Evolutionary conservation across 2,888 invertebrate genomes (phyloP), one percentile per base, ranked within the genome.

Genomic region (Scaptomyza flava): DNA sequence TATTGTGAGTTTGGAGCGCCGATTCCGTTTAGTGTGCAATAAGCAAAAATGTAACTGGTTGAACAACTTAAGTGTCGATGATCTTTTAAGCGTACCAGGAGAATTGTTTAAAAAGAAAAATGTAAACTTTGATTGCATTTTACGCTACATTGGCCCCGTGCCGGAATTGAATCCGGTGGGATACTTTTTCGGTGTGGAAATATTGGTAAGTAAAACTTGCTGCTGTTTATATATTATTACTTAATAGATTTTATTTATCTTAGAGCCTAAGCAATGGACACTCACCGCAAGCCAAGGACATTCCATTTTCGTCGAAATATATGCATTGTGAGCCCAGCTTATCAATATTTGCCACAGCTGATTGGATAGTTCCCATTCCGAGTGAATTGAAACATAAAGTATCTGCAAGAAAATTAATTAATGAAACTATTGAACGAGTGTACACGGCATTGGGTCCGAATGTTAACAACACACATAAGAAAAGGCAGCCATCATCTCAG

Each of bases 111-210:
- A 82, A 31, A 74, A 57, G 27, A 63, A 77, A 31, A 50, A 63
- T 30, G 7, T 45, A 14, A 64, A 61, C 12, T 90, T 72, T 56
- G 74, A 82, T 68, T 92, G 92, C 69, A 93, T 94, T 53, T 93
- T 91, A 27, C 89, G 92, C 75, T 94, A 92, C 79, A 93, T 94
- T 78, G 94, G 94, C 34, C 89, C 91, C 51, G 93, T 94, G 54
- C 89, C 91, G 63, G 93, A 94, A 68, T 89, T 94, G 56, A 93
- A 92, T 59, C 88, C 89, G 27, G 93, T 94, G 72, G 93, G 93
- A 82, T 93, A 93, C 85, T 93, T 93, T 87, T 93, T 93, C 88
- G 94, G 94, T 48, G 91, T 94, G 67, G 93, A 94, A 81, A 81
- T 94, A 79, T 91, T 93, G 93, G 94, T 94, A 87, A n/a, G 62